A percentile compares a stretch with the other conserved stretches of the same genome.
phyloP scores from a whole-genome alignment of 2,797 vertebrate species.

The Falco naumanni region DNA sequence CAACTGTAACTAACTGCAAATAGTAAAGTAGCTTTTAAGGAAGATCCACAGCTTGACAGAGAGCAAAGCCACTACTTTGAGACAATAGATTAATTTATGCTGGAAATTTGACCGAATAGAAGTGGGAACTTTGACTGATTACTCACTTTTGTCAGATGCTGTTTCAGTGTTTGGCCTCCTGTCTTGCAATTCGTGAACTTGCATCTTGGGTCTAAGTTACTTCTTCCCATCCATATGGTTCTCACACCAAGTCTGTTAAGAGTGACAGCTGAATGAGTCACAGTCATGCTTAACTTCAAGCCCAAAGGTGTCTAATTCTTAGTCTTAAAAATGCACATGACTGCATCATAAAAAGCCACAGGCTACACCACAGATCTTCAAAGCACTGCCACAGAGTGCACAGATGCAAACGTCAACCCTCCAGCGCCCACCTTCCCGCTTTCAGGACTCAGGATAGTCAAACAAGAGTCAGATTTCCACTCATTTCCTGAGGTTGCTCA shows the following conservation, averaged over 20 bases:
- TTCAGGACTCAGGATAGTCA: conserved; percentile 1
- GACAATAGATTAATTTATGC: background rate
- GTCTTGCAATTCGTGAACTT: background rate
- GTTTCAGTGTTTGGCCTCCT: background rate
- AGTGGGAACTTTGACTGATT: background rate
- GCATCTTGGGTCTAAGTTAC: background rate
- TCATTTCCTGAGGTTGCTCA: conserved; percentile 50
- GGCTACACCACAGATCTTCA: conserved; percentile 55
- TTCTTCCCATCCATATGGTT: conserved; percentile 37
- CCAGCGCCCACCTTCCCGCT: background rate
- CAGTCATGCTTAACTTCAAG: conserved; percentile 49
- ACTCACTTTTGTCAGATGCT: background rate
- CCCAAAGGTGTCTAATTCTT: conserved; percentile 55
- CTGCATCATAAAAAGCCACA: conserved; percentile 51
- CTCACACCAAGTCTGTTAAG: conserved; percentile 24
- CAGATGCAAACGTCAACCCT: conserved; percentile 23
- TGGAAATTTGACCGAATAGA: conserved; percentile 12
- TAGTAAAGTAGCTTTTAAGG: background rate
- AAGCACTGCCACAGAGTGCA: conserved; percentile 29
- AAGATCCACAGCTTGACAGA: background rate
- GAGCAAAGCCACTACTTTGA: background rate
- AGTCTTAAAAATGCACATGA: conserved; percentile 42
- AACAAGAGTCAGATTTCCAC: conserved; percentile 58
- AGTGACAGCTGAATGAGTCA: conserved; percentile 55
- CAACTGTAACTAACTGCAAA: conserved; percentile 7